A percentile compares a stretch with the other conserved stretches of the same genome.
Conservation (phyloP, 1,140 invertebrate genomes). For the Latrodectus geometricus region DNA sequence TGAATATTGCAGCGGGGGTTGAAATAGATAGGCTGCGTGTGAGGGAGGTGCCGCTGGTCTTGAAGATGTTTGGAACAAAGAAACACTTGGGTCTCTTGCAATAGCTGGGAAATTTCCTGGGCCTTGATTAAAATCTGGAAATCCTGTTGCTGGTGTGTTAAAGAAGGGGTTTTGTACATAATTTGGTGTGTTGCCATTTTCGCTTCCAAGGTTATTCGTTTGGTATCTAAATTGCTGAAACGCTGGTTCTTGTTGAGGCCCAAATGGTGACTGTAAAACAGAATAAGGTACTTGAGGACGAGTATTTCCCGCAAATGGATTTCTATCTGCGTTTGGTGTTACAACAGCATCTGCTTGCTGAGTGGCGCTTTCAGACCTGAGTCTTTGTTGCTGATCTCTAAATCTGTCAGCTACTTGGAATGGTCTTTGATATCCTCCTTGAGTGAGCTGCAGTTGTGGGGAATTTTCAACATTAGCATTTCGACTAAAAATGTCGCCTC, state of each 20-base stretch:
- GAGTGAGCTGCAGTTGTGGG: slow-evolving; percentile 34
- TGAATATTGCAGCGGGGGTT: not conserved
- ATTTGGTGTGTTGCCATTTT: slow-evolving; percentile 11
- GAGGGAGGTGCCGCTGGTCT: not conserved
- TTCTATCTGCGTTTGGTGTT: not conserved
- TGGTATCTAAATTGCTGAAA: not conserved
- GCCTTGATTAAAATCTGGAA: slow-evolving; percentile 17
- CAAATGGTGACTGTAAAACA: not conserved
- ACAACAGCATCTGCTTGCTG: slow-evolving; percentile 20
- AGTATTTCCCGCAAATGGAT: too few species aligned
- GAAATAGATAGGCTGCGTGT: not conserved
- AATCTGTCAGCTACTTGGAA: not conserved
- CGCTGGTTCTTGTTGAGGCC: not conserved
- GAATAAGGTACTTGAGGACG: slow-evolving; percentile 13
- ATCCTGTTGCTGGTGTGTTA: slow-evolving; percentile 17
- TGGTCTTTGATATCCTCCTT: slow-evolving; percentile 33
- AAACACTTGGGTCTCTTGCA: not conserved
- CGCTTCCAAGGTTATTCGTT: not conserved
- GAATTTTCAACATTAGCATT: slow-evolving; percentile 5
- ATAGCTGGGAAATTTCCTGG: not conserved
- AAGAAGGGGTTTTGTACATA: slow-evolving; percentile 8
- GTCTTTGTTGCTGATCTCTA: not conserved
- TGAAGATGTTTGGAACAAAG: not conserved
- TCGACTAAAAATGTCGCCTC: not conserved
- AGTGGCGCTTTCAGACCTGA: slow-evolving; percentile 1